These are phyloP conservation scores for Argynnis bischoffii DNA, from an alignment of 2,888 invertebrate genomes.

Conservation along the genomic window DNA sequence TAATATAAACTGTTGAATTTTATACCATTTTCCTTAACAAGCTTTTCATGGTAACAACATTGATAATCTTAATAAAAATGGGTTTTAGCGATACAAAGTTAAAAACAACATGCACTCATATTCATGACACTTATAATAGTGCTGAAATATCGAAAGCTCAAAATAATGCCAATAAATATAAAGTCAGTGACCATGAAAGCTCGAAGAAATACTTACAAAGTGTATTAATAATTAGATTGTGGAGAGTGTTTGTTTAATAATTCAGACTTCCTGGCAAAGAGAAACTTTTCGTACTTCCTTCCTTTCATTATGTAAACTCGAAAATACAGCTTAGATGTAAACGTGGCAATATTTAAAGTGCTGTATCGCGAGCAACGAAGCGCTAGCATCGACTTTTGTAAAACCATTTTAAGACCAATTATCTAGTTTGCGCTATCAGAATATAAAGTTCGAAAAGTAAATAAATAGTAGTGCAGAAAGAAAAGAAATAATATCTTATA, in stretches of 20 bases:
- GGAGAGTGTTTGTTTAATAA: constrained; percentile 22
- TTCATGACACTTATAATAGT: too few relatives aligned
- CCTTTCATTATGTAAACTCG: constrained; percentile 15
- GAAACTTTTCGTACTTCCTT: constrained; percentile 20
- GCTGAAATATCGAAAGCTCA: too few relatives aligned
- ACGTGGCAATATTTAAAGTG: constrained; percentile 17
- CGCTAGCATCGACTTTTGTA: background rate
- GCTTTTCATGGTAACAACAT: too few relatives aligned
- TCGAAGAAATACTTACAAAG: background rate
- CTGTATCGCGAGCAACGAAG: background rate
- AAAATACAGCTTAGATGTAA: constrained; percentile 16
- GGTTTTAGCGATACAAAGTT: too few relatives aligned
- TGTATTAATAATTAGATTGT: constrained; percentile 12
- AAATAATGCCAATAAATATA: too few relatives aligned
- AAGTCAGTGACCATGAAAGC: background rate
- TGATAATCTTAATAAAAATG: too few relatives aligned
- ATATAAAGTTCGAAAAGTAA: too few relatives aligned
- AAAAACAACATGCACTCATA: too few relatives aligned
- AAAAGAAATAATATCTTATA: too few relatives aligned
- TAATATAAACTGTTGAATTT: too few relatives aligned
- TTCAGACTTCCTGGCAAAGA: constrained; percentile 24
- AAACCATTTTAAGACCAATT: constrained; percentile 3
- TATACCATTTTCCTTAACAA: too few relatives aligned
- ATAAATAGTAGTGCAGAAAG: too few relatives aligned
- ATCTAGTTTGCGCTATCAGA: background rate